Evolutionary conservation across 2,888 invertebrate species (phyloP).

Genomic region (Polyploca ridens): DNA sequence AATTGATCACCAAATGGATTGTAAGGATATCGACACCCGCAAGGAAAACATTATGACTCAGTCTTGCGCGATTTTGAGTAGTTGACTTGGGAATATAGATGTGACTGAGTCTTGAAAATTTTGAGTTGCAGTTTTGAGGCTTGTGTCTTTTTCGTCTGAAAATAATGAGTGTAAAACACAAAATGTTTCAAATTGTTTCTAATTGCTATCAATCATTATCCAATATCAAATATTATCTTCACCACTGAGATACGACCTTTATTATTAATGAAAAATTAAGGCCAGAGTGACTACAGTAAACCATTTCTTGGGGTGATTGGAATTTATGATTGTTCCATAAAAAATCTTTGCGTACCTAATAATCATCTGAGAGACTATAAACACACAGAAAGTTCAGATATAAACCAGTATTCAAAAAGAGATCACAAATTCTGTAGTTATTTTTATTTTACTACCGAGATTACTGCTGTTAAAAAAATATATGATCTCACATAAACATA

Average conservation of each 20-base stretch:
- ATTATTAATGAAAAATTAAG: neutral
- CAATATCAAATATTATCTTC: neutral
- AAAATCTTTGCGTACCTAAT: too few species aligned
- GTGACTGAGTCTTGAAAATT: too few species aligned
- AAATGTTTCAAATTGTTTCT: neutral
- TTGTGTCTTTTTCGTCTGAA: neutral
- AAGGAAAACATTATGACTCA: too few species aligned
- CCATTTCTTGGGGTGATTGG: neutral
- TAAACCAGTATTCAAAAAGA: neutral
- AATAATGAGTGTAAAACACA: neutral
- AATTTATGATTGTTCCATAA: neutral
- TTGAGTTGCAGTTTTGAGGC: too few species aligned
- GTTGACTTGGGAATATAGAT: too few species aligned
- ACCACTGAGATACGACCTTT: neutral
- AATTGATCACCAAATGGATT: too few species aligned
- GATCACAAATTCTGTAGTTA: neutral
- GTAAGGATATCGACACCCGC: too few species aligned
- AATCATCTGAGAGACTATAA: neutral
- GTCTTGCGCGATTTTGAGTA: too few species aligned
- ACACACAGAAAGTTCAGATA: neutral
- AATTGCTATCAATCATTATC: neutral
- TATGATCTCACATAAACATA: conserved; percentile 9
- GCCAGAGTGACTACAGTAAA: neutral
- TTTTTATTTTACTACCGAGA: neutral
- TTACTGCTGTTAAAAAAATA: neutral